Conservation (phyloP, 2,888 invertebrate genomes). For the Drosophila merina region DNA sequence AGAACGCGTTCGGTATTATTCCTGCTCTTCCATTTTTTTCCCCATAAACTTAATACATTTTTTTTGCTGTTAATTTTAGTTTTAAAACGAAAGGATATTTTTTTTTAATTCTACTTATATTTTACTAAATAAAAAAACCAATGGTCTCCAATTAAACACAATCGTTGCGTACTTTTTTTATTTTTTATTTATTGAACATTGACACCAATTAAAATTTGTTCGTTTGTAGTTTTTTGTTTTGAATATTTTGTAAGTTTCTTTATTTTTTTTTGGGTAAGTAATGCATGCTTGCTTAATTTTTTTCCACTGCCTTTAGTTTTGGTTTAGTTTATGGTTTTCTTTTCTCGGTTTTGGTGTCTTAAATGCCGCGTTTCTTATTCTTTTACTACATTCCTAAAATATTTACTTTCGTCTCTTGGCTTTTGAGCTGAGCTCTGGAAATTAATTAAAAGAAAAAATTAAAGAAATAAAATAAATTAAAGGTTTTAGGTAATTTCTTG, state of each 20-base stretch:
- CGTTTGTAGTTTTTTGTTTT: not conserved
- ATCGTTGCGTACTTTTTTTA: not conserved
- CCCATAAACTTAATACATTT: slow-evolving; percentile 1
- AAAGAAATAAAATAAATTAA: not conserved
- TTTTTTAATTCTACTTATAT: slow-evolving; percentile 5
- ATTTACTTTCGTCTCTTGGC: not conserved
- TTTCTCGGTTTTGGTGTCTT: slow-evolving; percentile 8
- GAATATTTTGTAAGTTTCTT: slow-evolving; percentile 8
- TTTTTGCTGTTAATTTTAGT: slow-evolving; percentile 15
- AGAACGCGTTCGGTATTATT: slow-evolving; percentile 54
- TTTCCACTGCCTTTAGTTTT: not conserved
- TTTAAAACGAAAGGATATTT: slow-evolving; percentile 8
- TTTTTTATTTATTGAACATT: slow-evolving; percentile 25
- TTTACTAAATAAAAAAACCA: slow-evolving; percentile 12
- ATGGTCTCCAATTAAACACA: slow-evolving; percentile 12
- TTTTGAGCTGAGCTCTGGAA: slow-evolving; percentile 17
- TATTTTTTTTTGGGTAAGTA: slow-evolving; percentile 12
- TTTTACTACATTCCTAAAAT: slow-evolving; percentile 7
- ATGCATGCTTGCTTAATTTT: slow-evolving; percentile 1
- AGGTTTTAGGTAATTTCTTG: not conserved
- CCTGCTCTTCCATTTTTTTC: slow-evolving; percentile 64
- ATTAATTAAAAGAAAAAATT: not conserved
- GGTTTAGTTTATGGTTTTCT: not conserved
- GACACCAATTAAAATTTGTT: slow-evolving; percentile 41
- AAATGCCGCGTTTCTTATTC: slow-evolving; percentile 2